phyloP scores from a whole-genome alignment of 2,888 invertebrate species.

The Achlya flavicornis region DNA sequence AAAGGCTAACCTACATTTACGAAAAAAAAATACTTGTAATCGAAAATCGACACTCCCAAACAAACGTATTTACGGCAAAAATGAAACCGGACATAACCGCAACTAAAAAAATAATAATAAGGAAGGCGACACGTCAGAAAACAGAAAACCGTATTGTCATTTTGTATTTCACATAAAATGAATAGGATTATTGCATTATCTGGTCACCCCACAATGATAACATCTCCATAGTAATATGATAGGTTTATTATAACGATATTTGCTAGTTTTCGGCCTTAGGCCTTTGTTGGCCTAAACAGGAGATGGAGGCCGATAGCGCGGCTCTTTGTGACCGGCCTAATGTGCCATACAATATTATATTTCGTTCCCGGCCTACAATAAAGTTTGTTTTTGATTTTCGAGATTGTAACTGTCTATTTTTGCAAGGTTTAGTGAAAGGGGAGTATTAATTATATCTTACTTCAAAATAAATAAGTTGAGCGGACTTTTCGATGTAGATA shows the following conservation, averaged over 20 bases:
- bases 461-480: neutral
- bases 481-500: no score
- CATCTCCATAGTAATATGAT: conserved; percentile 73
- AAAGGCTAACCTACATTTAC: neutral
- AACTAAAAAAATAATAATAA: conserved; percentile 27
- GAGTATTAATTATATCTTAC: neutral
- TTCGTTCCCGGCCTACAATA: conserved; percentile 40
- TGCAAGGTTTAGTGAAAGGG: neutral
- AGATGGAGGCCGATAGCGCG: conserved; percentile 45
- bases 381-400: conserved; percentile 57
- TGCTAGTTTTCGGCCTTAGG: conserved; percentile 59
- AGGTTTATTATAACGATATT: conserved; percentile 80
- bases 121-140: conserved; percentile 41
- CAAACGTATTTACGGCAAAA: conserved; percentile 20
- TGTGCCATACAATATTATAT: conserved; percentile 50
- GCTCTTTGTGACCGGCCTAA: conserved; percentile 44
- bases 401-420: conserved; percentile 53
- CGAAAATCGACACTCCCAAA: conserved; percentile 5
- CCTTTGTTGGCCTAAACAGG: conserved; percentile 54
- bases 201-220: conserved; percentile 67
- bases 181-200: conserved; percentile 71
- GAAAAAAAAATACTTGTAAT: neutral
- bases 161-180: conserved; percentile 59
- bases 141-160: conserved; percentile 40
- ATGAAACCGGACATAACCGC: conserved; percentile 41